Base-by-base conservation (phyloP, 2,797 vertebrate genomes). In the Syngnathus rostellatus region DNA sequence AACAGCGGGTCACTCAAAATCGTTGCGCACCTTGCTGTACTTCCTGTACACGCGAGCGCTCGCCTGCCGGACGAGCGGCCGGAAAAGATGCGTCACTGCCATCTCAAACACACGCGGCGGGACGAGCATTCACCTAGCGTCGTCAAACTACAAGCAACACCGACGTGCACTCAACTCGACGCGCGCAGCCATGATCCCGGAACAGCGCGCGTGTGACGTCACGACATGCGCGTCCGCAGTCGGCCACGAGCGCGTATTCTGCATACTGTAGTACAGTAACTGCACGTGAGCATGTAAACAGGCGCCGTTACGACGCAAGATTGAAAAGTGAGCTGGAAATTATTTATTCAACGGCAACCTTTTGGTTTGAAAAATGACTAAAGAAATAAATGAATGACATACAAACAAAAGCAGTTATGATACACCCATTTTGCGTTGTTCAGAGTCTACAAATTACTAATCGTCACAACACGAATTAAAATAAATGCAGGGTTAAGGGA, bases 151-250 rank as follows among this genome's bases (percentile, higher is more conserved):
- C 23, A 43, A 17, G 14, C 19, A 60, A 39, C 17, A 5, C 39
- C n/a, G 38, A 21, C 38, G 37, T 58, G 14, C 31, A 37, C 59
- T 6, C 16, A 45, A 25, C 57, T 19, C 14, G 17, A 1, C 12
- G 37, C 10, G n/a, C 50, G 85, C 85, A 21, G 90, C 89, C 92
- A 92, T 92, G 77, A 85, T 74, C 76, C 86, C 88, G 89, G 90
- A 91, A 91, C 25, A 53, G 8, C 23, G 65, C 31, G n/a, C 21
- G 61, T 19, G 9, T 46, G 74, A 68, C 81, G 78, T 65, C 37
- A 51, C 43, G 12, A 58, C 78, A 81, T 73, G 81, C 82, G 63
- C 83, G 81, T 62, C 62, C 77, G 23, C 37, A 39, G 48, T 57
- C 7, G 8, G 37, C n/a, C 37, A 17, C 59, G 57, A 61, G 81